These are phyloP conservation scores for Grapholita molesta DNA, from an alignment of 1,140 invertebrate species.

Conservation along the genomic window DNA sequence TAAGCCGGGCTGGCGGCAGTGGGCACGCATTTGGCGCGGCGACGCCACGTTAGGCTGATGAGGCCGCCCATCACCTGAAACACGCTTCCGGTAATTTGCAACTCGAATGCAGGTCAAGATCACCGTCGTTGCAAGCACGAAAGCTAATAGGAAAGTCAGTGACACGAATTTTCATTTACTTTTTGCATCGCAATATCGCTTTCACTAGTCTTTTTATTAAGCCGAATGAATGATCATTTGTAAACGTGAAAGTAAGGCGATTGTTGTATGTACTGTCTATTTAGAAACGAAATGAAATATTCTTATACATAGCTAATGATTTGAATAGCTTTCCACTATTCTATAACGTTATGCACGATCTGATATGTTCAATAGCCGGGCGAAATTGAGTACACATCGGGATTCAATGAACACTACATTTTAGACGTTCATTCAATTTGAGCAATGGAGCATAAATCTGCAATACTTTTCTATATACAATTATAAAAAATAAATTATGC, in stretches of 20 bases:
- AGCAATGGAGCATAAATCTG: constrained; percentile 30
- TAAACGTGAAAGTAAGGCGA: constrained; percentile 69
- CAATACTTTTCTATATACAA: background rate
- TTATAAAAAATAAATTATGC: background rate
- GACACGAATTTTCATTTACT: constrained; percentile 69
- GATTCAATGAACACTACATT: background rate
- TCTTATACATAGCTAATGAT: constrained; percentile 57
- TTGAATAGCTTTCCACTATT: constrained; percentile 51
- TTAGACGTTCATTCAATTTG: constrained; percentile 16
- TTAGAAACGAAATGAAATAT: constrained; percentile 45
- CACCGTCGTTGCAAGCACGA: constrained; percentile 36
- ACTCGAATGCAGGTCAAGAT: constrained; percentile 48
- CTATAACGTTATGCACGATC: constrained; percentile 42
- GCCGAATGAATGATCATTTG: constrained; percentile 57
- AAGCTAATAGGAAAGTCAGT: constrained; percentile 59
- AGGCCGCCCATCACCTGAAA: constrained; percentile 14
- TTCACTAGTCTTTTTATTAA: constrained; percentile 70
- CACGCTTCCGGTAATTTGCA: constrained; percentile 9
- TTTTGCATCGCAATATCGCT: constrained; percentile 69
- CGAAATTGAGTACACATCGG: constrained; percentile 32
- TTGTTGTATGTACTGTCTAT: constrained; percentile 52
- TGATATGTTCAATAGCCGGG: constrained; percentile 43
- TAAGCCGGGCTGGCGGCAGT: background rate
- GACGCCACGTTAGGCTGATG: background rate
- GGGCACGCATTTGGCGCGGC: background rate